Conservation (phyloP, 2,113 vertebrate species). For the Pseudorasbora parva region DNA sequence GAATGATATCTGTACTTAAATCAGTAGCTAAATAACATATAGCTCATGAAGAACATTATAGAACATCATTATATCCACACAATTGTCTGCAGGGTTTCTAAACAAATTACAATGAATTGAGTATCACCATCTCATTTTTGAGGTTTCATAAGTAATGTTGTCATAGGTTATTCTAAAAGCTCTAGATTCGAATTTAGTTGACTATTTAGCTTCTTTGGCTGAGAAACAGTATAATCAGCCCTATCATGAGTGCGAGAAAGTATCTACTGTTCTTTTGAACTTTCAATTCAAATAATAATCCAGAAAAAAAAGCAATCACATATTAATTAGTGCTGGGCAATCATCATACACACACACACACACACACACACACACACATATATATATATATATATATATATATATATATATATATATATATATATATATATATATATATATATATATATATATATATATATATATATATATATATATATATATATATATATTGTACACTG, state of each 20-base stretch:
- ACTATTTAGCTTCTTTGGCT: not conserved
- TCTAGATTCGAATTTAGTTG: not conserved
- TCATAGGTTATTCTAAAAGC: not conserved
- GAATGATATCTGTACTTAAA: not conserved
- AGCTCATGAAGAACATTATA: not conserved
- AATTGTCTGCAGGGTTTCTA: constrained; percentile 7
- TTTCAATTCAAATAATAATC: not conserved
- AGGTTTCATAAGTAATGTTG: not conserved
- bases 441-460: too few species aligned
- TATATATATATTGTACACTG: too few species aligned
- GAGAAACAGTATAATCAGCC: not conserved
- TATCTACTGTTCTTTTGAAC: not conserved
- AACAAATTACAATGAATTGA: constrained; percentile 10
- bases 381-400: too few species aligned
- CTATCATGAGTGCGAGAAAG: not conserved
- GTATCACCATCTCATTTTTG: constrained; percentile 4
- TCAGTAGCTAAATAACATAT: not conserved
- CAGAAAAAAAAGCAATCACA: not conserved
- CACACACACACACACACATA: too few species aligned
- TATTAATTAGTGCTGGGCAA: too few species aligned
- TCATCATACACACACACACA: too few species aligned
- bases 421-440: too few species aligned
- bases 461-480: too few species aligned
- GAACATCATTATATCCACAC: not conserved
- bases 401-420: too few species aligned